Conservation (phyloP, 2,797 vertebrate genomes). For the Zalophus californianus region DNA sequence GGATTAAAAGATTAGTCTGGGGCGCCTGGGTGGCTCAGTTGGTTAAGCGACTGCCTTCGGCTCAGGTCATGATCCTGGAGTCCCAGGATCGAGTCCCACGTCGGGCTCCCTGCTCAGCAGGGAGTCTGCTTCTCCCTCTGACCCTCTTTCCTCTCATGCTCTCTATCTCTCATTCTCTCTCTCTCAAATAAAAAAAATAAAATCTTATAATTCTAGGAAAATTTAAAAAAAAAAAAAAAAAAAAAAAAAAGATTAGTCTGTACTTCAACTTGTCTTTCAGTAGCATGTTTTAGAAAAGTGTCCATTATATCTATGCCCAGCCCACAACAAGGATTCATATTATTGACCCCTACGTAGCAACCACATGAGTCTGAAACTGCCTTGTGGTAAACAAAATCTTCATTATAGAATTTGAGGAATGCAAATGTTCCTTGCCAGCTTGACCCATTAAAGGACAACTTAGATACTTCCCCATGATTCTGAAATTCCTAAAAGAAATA, state of each 20-base stretch:
- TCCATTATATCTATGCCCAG: not conserved
- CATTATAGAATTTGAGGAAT: not conserved
- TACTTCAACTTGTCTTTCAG: constrained; percentile 37
- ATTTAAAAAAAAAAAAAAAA: too few species aligned
- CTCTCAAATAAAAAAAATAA: too few species aligned
- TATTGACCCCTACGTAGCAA: not conserved
- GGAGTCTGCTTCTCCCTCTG: too few species aligned
- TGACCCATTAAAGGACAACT: not conserved
- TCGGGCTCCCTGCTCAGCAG: too few species aligned
- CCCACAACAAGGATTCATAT: not conserved
- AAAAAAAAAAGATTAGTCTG: constrained; percentile 49
- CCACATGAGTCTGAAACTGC: not conserved
- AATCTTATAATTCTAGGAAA: too few species aligned
- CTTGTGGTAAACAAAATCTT: not conserved
- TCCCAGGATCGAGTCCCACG: too few species aligned
- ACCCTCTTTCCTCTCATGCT: too few species aligned
- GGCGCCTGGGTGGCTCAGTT: too few species aligned
- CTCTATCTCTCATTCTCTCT: too few species aligned
- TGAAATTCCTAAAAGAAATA: not conserved
- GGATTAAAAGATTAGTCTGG: constrained; percentile 51
- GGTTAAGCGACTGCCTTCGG: too few species aligned
- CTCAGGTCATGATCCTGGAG: too few species aligned
- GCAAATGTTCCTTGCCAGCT: not conserved
- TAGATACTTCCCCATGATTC: not conserved
- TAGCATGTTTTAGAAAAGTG: constrained; percentile 10